Conservation (phyloP, 2,888 invertebrate genomes). For the Spatulosminthurus flaviceps region DNA sequence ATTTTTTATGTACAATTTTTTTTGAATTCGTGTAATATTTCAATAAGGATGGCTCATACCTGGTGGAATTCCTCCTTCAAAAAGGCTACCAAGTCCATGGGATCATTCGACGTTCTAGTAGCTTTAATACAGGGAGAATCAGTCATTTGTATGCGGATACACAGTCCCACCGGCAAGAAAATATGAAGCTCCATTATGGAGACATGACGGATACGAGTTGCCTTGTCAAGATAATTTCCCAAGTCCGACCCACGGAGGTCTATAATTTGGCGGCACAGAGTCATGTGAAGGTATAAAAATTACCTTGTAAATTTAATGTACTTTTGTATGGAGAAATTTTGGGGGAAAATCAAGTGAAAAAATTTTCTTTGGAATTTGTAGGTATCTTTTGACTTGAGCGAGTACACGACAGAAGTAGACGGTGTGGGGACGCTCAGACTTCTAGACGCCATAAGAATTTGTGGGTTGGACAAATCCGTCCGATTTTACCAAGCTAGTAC, state of each 20-base stretch:
- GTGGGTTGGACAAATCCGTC: conserved; percentile 81
- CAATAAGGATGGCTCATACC: conserved; percentile 92
- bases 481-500: conserved; percentile 96
- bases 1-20: conserved; percentile 19
- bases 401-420: conserved; percentile 98
- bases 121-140: conserved; percentile 96
- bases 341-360: background rate
- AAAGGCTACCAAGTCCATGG: conserved; percentile 97
- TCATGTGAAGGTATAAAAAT: conserved; percentile 87
- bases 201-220: conserved; percentile 99
- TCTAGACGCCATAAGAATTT: conserved; percentile 90
- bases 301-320: conserved; percentile 19
- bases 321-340: background rate
- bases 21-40: conserved; percentile 12
- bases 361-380: conserved; percentile 64
- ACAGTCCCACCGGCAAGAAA: conserved; percentile 84
- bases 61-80: conserved; percentile 89
- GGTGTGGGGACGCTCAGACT: conserved; percentile 92
- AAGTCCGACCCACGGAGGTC: conserved; percentile 87
- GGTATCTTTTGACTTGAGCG: conserved; percentile 96
- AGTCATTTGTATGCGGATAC: conserved; percentile 95
- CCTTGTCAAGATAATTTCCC: conserved; percentile 83
- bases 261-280: conserved; percentile 99
- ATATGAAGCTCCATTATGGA: conserved; percentile 96
- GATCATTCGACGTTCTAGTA: conserved; percentile 90